Evolutionary conservation across 2,113 vertebrate species (phyloP), one percentile per base, ranked within the genome.

Genomic region (Ifrita kowaldi): DNA sequence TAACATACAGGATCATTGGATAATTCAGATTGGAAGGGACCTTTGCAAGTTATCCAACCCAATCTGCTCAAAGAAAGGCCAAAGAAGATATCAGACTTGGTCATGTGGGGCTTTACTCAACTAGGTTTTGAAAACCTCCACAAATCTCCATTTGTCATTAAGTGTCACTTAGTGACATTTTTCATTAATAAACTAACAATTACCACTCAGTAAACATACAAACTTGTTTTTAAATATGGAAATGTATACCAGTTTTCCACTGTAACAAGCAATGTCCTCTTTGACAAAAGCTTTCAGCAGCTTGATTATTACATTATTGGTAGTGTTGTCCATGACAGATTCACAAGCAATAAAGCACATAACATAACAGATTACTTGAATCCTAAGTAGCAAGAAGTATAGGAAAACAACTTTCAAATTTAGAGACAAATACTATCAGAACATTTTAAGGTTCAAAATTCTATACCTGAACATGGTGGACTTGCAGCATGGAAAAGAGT

Each of bases 401-500:
- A 50, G 10, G 28, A 44, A 87, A 89, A 65, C 10, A 53, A 47
- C 32, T 52, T 55, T 13, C 23, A 74, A 65, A 68, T 56, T 68
- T 41, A n/a, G 20, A 60, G 5, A 78, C 11, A 89, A 91, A 79
- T 50, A 71, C 11, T 68, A 55, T 19, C 26, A 59, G 35, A 93
- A 60, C 28, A 90, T 65, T 56, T 65, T 30, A 10, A 77, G 49
- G 9, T 80, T 79, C 24, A 14, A 49, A 85, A 67, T 46, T 70
- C 57, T 96, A 33, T 97, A 99, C 99, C 99, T 99, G 99, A 60
- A 99, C 99, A 53, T 99, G 99, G 96, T 99, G 99, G 65, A 99
- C 98, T 97, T 99, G 99, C 59, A 99, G 98, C 99, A 99, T 99
- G 68, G 99, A 99, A 97, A 99, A 99, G 42, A 99, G 99, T 97